Conservation (phyloP, 2,113 vertebrate species). For the Spea bombifrons region DNA sequence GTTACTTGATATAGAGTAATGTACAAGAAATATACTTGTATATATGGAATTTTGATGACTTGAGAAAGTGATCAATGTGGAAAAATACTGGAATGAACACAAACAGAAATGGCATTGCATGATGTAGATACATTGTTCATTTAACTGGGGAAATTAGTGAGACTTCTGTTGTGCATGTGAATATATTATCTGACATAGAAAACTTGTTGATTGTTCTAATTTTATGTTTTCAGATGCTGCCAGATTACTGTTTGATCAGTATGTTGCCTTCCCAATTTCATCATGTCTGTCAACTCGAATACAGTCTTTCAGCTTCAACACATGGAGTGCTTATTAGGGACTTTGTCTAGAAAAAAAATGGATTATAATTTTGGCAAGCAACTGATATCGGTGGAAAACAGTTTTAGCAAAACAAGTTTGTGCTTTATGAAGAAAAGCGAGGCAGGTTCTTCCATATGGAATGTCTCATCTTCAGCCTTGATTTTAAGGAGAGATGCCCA, state of each 20-base stretch:
- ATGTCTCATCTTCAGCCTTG: too few species aligned
- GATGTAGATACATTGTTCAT: conserved; percentile 10
- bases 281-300: conserved; percentile 25
- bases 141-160: conserved; percentile 30
- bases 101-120: conserved; percentile 15
- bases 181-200: conserved; percentile 28
- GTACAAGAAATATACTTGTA: too few species aligned
- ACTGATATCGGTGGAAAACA: too few species aligned
- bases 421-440: too few species aligned
- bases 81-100: conserved; percentile 14
- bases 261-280: conserved; percentile 28
- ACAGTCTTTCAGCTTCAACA: not conserved
- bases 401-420: too few species aligned
- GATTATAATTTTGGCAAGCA: too few species aligned
- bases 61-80: conserved; percentile 31
- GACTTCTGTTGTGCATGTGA: conserved; percentile 23
- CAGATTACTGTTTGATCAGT: conserved; percentile 29
- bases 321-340: conserved; percentile 18
- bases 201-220: conserved; percentile 32
- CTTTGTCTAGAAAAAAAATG: not conserved
- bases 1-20: too few species aligned
- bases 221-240: conserved; percentile 38
- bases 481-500: too few species aligned
- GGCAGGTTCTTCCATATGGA: too few species aligned
- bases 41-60: not conserved